Percentiles rank a stretch among this genome's conserved stretches.
phyloP scores from a whole-genome alignment of 2,113 vertebrate species.

The Lophius piscatorius region DNA sequence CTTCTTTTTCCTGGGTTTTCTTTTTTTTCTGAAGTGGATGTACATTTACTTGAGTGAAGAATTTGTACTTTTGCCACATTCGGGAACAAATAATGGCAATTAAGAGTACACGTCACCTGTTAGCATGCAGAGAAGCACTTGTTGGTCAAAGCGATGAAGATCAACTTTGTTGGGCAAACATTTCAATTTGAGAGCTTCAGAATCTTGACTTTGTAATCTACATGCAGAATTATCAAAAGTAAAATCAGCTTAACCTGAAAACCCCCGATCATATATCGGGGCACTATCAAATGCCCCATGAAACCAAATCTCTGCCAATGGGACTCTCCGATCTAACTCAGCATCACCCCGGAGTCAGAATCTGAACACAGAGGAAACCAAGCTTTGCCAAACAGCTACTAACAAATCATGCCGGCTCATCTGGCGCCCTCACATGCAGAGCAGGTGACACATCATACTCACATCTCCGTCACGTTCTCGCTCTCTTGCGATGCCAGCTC shows the following conservation, averaged over 20 bases:
- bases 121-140: conserved; percentile 2
- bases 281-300: not conserved
- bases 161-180: not conserved
- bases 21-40: no score
- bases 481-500: conserved; percentile 73
- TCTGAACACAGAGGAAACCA: conserved; percentile 4
- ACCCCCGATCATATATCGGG: not conserved
- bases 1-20: no score
- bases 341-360: not conserved
- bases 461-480: conserved; percentile 84
- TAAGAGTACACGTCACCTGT: no score
- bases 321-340: not conserved
- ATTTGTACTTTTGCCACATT: no score
- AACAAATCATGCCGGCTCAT: not conserved
- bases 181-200: no score
- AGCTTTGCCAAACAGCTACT: not conserved
- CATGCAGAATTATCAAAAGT: no score
- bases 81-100: no score
- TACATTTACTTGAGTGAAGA: no score
- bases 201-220: no score
- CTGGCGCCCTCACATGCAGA: conserved; percentile 8
- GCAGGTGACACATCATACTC: conserved; percentile 68
- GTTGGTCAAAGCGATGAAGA: conserved; percentile 6
- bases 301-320: not conserved
- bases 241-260: no score